These are phyloP conservation scores for Cephus runcator DNA, from an alignment of 2,888 invertebrate species.

Conservation along the genomic window DNA sequence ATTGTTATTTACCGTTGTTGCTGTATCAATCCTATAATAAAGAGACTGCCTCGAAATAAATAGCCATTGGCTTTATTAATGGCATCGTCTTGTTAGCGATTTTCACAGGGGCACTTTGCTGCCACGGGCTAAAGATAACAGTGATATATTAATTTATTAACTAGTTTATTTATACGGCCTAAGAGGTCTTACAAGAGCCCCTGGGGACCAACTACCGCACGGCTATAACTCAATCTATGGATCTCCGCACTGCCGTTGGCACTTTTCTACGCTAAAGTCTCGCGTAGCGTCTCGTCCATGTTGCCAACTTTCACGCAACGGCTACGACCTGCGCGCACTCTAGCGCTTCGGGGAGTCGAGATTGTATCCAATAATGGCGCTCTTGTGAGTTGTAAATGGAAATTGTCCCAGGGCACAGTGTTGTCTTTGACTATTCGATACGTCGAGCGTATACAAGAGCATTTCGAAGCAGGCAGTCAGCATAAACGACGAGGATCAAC, in stretches of 20 bases:
- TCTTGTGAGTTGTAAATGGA: conserved; percentile 36
- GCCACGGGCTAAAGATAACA: conserved; percentile 33
- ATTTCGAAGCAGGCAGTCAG: background rate
- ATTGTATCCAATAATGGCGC: conserved; percentile 34
- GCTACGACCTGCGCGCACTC: conserved; percentile 22
- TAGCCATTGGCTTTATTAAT: conserved; percentile 36
- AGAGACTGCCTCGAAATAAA: conserved; percentile 50
- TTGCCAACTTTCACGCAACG: conserved; percentile 38
- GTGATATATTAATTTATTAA: conserved; percentile 62
- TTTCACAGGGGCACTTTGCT: conserved; percentile 39
- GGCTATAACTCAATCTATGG: conserved; percentile 53
- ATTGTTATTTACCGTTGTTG: background rate
- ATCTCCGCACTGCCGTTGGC: conserved; percentile 23
- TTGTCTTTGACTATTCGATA: background rate
- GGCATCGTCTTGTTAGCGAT: conserved; percentile 46
- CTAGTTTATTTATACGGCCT: conserved; percentile 53
- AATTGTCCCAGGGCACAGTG: conserved; percentile 23
- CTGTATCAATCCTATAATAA: conserved; percentile 33
- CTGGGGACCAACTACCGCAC: conserved; percentile 27
- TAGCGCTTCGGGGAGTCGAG: conserved; percentile 24
- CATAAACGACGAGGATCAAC: background rate
- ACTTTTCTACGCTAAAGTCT: background rate
- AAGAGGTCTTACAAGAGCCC: conserved; percentile 41
- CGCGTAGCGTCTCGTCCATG: conserved; percentile 11
- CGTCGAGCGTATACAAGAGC: background rate